Evolutionary conservation across 2,888 invertebrate species (phyloP).

Genomic region (Temnothorax unifasciatus): DNA sequence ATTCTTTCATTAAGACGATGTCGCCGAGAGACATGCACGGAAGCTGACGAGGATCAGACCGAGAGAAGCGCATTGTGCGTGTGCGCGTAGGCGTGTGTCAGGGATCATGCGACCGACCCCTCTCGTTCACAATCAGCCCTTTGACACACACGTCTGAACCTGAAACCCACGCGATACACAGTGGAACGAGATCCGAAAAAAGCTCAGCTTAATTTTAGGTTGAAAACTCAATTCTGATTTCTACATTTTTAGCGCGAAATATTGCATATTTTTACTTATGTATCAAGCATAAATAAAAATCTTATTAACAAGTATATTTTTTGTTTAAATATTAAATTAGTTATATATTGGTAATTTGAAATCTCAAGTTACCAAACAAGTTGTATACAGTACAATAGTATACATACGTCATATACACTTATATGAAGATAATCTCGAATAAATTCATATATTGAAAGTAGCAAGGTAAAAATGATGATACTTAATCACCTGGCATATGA

Average conservation of each 20-base stretch:
- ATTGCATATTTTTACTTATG: neutral
- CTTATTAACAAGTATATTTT: neutral
- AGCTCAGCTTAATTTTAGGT: neutral
- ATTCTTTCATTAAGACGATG: conserved; percentile 42
- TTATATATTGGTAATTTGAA: neutral
- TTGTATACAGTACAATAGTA: neutral
- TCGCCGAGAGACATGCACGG: conserved; percentile 27
- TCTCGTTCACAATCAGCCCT: conserved; percentile 77
- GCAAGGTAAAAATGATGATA: neutral
- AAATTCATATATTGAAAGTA: neutral
- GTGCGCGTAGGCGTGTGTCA: conserved; percentile 75
- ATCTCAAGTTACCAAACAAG: too few species aligned
- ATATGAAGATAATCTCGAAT: neutral
- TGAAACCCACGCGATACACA: conserved; percentile 69
- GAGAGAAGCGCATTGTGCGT: conserved; percentile 43
- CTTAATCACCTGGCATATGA: neutral
- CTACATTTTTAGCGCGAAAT: neutral
- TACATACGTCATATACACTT: neutral
- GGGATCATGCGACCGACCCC: conserved; percentile 74
- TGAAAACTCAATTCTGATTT: conserved; percentile 2
- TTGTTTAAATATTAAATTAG: neutral
- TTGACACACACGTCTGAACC: conserved; percentile 76
- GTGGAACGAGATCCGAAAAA: neutral
- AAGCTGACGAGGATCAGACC: conserved; percentile 24
- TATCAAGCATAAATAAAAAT: neutral